These are phyloP conservation scores for Caenorhabditis remanei DNA, from an alignment of 1,140 invertebrate genomes.

Conservation along the genomic window DNA sequence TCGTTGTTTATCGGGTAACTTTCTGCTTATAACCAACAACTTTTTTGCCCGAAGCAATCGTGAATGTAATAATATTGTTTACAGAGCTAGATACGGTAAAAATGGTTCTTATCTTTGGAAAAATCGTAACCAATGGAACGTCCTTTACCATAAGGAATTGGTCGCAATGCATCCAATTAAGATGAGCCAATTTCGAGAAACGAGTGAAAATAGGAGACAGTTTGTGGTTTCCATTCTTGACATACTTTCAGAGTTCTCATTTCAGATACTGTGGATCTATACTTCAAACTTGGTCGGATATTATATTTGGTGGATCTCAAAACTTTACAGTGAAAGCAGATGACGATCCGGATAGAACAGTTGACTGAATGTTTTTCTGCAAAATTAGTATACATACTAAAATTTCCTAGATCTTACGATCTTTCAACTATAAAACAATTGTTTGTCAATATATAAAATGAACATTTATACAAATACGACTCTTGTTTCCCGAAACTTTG, in stretches of 20 bases:
- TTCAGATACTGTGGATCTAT: background rate
- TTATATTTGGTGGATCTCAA: background rate
- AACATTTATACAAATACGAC: too few species aligned
- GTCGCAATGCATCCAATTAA: slow-evolving; percentile 18
- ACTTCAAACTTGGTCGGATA: background rate
- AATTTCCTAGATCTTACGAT: too few species aligned
- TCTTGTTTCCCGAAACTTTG: too few species aligned
- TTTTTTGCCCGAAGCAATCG: too few species aligned
- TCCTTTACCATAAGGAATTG: background rate
- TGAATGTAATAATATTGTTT: background rate
- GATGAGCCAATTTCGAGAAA: background rate
- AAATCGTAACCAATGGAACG: background rate
- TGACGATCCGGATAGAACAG: background rate
- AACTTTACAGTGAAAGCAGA: background rate
- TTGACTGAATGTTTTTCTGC: too few species aligned
- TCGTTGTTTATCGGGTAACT: too few species aligned
- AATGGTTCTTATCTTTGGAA: background rate
- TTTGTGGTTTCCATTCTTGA: background rate
- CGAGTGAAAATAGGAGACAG: background rate
- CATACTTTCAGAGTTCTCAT: background rate
- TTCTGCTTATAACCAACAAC: too few species aligned
- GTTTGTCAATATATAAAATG: too few species aligned
- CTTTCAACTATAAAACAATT: too few species aligned
- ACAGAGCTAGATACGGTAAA: background rate
- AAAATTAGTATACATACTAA: too few species aligned